Conservation (phyloP, 1,140 invertebrate species). For the Danaus melanippus region DNA sequence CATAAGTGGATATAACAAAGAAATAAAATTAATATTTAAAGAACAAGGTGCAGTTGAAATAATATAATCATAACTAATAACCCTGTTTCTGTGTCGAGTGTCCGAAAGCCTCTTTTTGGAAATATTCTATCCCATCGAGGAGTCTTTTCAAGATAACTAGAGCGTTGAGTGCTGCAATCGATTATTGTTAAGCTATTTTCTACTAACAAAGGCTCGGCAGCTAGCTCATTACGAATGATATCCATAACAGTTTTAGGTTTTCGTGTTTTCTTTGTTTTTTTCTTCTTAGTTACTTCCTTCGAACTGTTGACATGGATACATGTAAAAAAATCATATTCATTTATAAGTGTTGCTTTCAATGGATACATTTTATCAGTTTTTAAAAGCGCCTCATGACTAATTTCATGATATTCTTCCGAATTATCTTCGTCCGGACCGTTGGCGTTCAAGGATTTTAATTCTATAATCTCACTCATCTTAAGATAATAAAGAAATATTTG, state of each 20-base stretch:
- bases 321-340: slow-evolving; percentile 48
- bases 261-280: slow-evolving; percentile 29
- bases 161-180: slow-evolving; percentile 17
- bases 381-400: slow-evolving; percentile 28
- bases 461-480: slow-evolving; percentile 41
- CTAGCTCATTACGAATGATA: slow-evolving; percentile 42
- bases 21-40: too few relatives aligned
- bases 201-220: slow-evolving; percentile 24
- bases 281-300: slow-evolving; percentile 31
- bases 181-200: slow-evolving; percentile 35
- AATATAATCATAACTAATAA: slow-evolving; percentile 20
- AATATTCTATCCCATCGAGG: slow-evolving; percentile 14
- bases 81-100: slow-evolving; percentile 29
- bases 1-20: too few relatives aligned
- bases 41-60: not conserved
- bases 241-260: slow-evolving; percentile 39
- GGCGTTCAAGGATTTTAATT: slow-evolving; percentile 31
- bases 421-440: slow-evolving; percentile 28
- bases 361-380: slow-evolving; percentile 15
- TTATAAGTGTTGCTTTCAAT: slow-evolving; percentile 18
- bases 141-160: slow-evolving; percentile 25
- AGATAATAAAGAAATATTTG: not conserved
- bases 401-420: slow-evolving; percentile 56
- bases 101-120: not conserved
- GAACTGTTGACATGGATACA: slow-evolving; percentile 26